phyloP scores from a whole-genome alignment of 2,113 vertebrate genomes.

The Coturnix japonica region DNA sequence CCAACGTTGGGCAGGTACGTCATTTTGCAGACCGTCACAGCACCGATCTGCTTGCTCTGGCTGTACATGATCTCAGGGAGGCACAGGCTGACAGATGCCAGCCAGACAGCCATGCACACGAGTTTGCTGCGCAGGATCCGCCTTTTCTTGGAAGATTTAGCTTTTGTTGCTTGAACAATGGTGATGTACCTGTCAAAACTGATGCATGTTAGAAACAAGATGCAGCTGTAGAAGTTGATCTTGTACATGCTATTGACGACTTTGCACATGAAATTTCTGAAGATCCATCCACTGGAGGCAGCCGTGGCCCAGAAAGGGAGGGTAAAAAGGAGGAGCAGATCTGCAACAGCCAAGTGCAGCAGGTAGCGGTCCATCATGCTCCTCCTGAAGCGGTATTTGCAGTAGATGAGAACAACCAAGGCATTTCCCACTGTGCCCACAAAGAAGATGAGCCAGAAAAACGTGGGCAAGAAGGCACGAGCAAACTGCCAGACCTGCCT shows the following conservation, averaged over 20 bases:
- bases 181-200: constrained; percentile 90
- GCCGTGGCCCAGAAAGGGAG: constrained; percentile 91
- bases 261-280: constrained; percentile 82
- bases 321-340: constrained; percentile 87
- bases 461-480: constrained; percentile 76
- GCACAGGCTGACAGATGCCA: constrained; percentile 76
- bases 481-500: constrained; percentile 77
- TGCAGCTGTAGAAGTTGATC: constrained; percentile 91
- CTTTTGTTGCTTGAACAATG: constrained; percentile 82
- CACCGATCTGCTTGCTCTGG: not conserved
- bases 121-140: constrained; percentile 82
- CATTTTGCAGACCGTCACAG: constrained; percentile 64
- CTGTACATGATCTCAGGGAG: constrained; percentile 89
- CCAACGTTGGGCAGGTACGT: constrained; percentile 64
- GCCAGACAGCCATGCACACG: constrained; percentile 82
- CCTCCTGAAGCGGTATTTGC: constrained; percentile 81
- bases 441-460: constrained; percentile 86
- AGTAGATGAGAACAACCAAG: constrained; percentile 85
- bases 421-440: constrained; percentile 85
- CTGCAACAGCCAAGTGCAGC: constrained; percentile 86
- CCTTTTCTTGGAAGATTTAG: constrained; percentile 78
- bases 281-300: constrained; percentile 79
- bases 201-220: constrained; percentile 89
- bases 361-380: constrained; percentile 88
- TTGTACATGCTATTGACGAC: constrained; percentile 84